Evolutionary conservation across 2,888 invertebrate genomes (phyloP), one percentile per base, ranked within the genome.

Genomic region (Sarcophaga rosellei): DNA sequence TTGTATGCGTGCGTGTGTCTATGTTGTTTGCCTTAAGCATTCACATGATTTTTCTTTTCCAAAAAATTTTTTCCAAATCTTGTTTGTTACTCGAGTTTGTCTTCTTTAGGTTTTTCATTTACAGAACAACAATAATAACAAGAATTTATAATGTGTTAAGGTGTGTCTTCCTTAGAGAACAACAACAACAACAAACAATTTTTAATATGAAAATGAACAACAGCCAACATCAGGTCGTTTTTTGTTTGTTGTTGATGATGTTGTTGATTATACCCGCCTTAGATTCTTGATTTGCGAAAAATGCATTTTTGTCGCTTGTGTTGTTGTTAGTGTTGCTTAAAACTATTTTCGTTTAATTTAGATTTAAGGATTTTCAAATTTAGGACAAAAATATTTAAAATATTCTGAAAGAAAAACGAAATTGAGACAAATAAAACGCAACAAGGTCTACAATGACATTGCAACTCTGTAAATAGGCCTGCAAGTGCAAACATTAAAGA

Each of bases 131-230:
- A 25, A 25, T 5, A 25, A 25, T 25, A 15, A 47, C 4, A 47
- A 25, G 69, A 65, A 81, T 85, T 81, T 81, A 74, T 74, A 78
- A 78, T 74, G 70, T 78, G 81, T 78, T 78, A 81, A 85, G 85
- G 81, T 85, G 85, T 85, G 85, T 78, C 85, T 70, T 77, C 45
- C 21, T 63, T 59, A 81, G 74, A 66, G 21, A 53, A 35, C 63
- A 62, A 17, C 2, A 62, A 23, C 35, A 65, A 75, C 44, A 21
- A n/a, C 44, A 5, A 45, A 21, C 59, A 53, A 65, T 35, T 35
- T 25, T 1, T 1, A 6, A 35, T 35, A 35, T 35, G 35, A 35
- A 35, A 35, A 35, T 35, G 35, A 47, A 47, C 15, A 47, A 47
- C 47, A 47, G 47, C n/a, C 35, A 66, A 63, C 69, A 45, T 15